Conservation (phyloP, 2,888 invertebrate genomes). For the Tipula helvola region DNA sequence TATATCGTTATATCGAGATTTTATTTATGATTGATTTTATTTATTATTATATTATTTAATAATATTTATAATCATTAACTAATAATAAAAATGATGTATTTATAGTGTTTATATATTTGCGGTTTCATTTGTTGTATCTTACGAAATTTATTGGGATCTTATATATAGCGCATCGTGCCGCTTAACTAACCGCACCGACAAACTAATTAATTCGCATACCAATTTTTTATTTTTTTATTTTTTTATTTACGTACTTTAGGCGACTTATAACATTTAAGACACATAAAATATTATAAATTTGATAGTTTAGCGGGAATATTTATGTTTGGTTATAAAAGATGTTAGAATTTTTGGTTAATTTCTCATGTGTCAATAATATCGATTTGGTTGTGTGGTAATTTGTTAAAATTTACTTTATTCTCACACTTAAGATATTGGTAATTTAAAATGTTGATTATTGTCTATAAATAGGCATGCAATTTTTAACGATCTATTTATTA, state of each 20-base stretch:
- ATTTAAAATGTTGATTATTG: too few relatives aligned
- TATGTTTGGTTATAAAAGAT: not conserved
- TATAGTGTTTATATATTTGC: not conserved
- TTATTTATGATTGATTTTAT: not conserved
- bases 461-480: too few relatives aligned
- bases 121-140: not conserved
- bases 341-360: not conserved
- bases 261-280: not conserved
- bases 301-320: not conserved
- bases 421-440: too few relatives aligned
- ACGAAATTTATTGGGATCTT: not conserved
- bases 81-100: not conserved
- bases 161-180: not conserved
- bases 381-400: not conserved
- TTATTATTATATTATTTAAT: not conserved
- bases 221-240: not conserved
- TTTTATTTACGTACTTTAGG: not conserved
- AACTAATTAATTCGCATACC: not conserved
- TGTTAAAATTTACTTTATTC: too few relatives aligned
- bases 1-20: not conserved
- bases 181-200: not conserved
- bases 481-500: too few relatives aligned
- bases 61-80: not conserved
- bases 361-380: not conserved
- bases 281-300: not conserved